Conservation (phyloP, 2,113 vertebrate genomes). For the Procapra przewalskii region DNA sequence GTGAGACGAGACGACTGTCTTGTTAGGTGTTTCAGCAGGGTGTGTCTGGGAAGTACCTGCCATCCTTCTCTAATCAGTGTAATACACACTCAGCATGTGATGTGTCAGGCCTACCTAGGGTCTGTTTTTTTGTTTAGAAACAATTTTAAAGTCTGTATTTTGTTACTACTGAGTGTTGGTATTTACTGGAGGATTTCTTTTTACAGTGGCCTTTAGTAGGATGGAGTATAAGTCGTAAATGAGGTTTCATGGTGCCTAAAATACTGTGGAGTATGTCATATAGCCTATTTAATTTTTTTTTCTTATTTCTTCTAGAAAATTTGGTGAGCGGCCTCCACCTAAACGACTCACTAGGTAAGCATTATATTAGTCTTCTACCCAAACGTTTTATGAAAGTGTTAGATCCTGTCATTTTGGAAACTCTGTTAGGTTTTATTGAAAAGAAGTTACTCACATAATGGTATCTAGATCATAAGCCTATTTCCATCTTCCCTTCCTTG, state of each 20-base stretch:
- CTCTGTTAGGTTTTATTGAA: not conserved
- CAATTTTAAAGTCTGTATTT: constrained; percentile 1
- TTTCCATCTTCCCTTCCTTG: not conserved
- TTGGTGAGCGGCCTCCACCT: constrained; percentile 98
- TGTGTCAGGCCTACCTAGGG: not conserved
- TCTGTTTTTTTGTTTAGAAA: not conserved
- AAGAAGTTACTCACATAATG: not conserved
- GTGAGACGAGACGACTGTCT: not conserved
- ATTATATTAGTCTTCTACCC: not conserved
- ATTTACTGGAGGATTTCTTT: not conserved
- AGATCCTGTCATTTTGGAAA: not conserved
- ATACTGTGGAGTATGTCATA: constrained; percentile 11
- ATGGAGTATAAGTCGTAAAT: not conserved
- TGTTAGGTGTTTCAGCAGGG: not conserved
- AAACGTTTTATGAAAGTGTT: not conserved
- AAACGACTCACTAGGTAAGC: constrained; percentile 97
- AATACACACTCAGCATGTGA: not conserved
- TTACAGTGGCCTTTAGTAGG: not conserved
- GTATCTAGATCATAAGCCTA: not conserved
- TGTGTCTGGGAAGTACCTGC: not conserved
- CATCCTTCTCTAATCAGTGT: not conserved
- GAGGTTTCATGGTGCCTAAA: not conserved
- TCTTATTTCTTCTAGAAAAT: constrained; percentile 88
- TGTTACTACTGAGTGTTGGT: not conserved
- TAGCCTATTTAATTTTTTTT: constrained; percentile 34